Evolutionary conservation across 2,888 invertebrate species (phyloP).

Genomic region (Drosophila cognata): DNA sequence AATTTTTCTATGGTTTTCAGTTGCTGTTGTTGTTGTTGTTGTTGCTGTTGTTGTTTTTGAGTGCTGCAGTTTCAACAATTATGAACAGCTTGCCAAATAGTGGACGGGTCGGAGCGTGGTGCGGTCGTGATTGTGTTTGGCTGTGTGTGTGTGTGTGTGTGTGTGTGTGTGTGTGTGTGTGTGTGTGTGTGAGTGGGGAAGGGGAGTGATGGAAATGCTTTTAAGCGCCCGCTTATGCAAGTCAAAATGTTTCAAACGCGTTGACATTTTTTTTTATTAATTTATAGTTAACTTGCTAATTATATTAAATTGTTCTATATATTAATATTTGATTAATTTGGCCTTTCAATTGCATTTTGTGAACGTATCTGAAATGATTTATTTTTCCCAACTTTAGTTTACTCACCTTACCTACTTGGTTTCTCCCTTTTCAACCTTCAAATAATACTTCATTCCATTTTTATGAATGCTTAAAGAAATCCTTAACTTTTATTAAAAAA

Average conservation of each 20-base stretch:
- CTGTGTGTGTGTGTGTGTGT: too few relatives aligned
- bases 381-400: neutral
- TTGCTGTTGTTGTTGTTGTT: neutral
- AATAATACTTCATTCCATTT: constrained; percentile 37
- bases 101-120: constrained; percentile 1
- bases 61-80: constrained; percentile 51
- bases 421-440: neutral
- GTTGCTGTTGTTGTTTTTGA: constrained; percentile 4
- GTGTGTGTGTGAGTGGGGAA: too few relatives aligned
- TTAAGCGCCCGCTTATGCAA: constrained; percentile 34
- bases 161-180: too few relatives aligned
- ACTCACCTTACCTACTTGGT: too few relatives aligned
- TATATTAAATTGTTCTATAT: constrained; percentile 6
- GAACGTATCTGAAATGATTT: neutral
- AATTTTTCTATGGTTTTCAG: constrained; percentile 22
- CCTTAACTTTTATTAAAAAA: constrained; percentile 71
- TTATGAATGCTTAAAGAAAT: constrained; percentile 69
- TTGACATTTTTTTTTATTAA: constrained; percentile 8
- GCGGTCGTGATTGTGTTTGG: neutral
- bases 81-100: constrained; percentile 69
- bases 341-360: neutral
- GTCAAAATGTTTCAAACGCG: neutral
- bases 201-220: neutral
- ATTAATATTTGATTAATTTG: neutral
- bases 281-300: constrained; percentile 9